Evolutionary conservation across 2,888 invertebrate species (phyloP).

Genomic region (Stegophylla sp.): DNA sequence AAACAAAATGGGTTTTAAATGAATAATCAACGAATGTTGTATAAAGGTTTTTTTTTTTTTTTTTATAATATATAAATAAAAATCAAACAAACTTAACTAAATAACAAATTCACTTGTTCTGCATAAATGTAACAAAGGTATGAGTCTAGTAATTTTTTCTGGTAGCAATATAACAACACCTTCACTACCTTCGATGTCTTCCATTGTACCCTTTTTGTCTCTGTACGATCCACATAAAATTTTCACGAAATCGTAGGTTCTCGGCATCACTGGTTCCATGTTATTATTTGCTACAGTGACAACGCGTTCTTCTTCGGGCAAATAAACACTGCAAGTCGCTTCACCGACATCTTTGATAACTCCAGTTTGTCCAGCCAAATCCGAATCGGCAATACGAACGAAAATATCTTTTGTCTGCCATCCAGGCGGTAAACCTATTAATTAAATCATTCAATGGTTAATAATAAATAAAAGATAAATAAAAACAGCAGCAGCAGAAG

Average conservation of each 20-base stretch:
- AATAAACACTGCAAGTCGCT: constrained; percentile 85
- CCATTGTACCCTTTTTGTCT: constrained; percentile 84
- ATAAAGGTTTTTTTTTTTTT: no score
- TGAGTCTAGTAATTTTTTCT: constrained; percentile 77
- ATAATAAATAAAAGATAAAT: no score
- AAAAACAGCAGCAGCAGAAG: no score
- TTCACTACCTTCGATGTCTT: constrained; percentile 89
- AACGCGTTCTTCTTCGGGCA: constrained; percentile 81
- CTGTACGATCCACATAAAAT: constrained; percentile 92
- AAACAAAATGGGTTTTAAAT: no score
- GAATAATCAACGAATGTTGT: no score
- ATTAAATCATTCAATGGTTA: constrained; percentile 35
- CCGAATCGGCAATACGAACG: constrained; percentile 80
- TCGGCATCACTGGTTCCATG: constrained; percentile 88
- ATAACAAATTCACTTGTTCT: constrained; percentile 44
- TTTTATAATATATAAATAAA: no score
- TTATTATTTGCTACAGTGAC: constrained; percentile 77
- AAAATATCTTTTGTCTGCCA: constrained; percentile 94
- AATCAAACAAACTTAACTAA: no score
- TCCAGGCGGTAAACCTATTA: constrained; percentile 69
- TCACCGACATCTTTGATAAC: constrained; percentile 85
- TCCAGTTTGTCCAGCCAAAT: constrained; percentile 84
- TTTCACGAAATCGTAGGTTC: constrained; percentile 78
- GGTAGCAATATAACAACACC: constrained; percentile 85
- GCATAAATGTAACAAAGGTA: constrained; percentile 79